Conservation (phyloP, 2,797 vertebrate genomes). For the Neosilurus mollespiculum region DNA sequence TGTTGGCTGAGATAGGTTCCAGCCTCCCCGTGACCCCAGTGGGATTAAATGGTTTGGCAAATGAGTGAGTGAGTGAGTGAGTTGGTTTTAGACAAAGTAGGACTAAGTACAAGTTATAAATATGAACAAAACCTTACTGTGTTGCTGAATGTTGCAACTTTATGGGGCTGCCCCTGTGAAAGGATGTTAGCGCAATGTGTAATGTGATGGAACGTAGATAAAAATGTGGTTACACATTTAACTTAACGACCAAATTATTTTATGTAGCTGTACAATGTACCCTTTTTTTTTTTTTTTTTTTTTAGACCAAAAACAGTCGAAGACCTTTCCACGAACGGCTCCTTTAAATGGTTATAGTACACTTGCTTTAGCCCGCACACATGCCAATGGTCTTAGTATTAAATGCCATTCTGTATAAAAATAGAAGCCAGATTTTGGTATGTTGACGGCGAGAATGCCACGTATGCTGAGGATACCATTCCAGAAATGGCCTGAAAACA, state of each 20-base stretch:
- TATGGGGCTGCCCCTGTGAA: background rate
- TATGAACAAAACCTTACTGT: background rate
- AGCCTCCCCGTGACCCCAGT: no score
- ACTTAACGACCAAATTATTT: background rate
- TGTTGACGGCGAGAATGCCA: slow-evolving; percentile 2
- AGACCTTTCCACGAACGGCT: slow-evolving; percentile 8
- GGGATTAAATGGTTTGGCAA: no score
- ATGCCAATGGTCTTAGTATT: slow-evolving; percentile 33
- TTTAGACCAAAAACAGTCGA: background rate
- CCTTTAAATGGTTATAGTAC: slow-evolving; percentile 53
- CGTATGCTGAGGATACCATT: slow-evolving; percentile 7
- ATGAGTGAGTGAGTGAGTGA: no score
- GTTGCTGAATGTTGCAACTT: background rate
- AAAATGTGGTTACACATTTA: background rate
- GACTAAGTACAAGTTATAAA: background rate
- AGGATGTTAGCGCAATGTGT: background rate
- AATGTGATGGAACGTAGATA: background rate
- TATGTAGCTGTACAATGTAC: background rate
- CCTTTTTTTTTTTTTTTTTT: no score
- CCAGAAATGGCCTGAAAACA: slow-evolving; percentile 17
- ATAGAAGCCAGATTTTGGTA: slow-evolving; percentile 32
- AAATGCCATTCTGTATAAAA: slow-evolving; percentile 37
- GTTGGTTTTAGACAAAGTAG: background rate
- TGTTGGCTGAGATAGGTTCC: no score
- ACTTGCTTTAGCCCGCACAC: slow-evolving; percentile 9